Evolutionary conservation across 1,140 invertebrate species (phyloP), one percentile per base, ranked within the genome.

Genomic region (Camponotus floridanus): DNA sequence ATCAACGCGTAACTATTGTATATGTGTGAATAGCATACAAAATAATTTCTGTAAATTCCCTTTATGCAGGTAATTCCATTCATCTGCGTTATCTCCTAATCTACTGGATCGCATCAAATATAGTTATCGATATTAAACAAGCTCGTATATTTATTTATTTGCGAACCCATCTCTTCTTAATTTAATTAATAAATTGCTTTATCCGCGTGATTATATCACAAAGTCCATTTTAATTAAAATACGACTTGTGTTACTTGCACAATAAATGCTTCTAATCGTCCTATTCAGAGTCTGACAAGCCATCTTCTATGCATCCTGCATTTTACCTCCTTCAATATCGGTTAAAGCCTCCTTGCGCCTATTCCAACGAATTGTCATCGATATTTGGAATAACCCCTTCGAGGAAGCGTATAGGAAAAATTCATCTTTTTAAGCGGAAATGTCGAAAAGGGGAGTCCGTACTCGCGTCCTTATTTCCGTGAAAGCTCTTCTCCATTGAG

Each of bases 381-480:
- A 8, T 13, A 67, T 79, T 51, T 18, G 5, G 13, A 79, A 68
- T 55, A 15, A 39, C 13, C 26, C 3, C 31, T 55, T 8, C 21
- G 15, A 48, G 62, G 51, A 48, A 9, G 51, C 39, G 7, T 55
- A 45, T 2, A n/a, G 11, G 8, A 59, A 71, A 39, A 59, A 33
- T 83, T 59, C 55, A 5, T 59, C 31, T 18, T 21, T 13, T n/a
- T 13, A 51, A 7, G 42, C 55, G 55, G 31, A 61, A 74, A 74
- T 48, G 2, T 36, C 42, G 18, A 71, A n/a, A 13, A 31, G 33
- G 48, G 11, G 9, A 11, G 0, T 21, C 18, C 42, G 26, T 33
- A 31, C 33, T 45, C 55, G 59, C 45, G 48, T 68, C 18, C 39
- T 61, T 85, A n/a, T 78, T 70, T 70, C 64, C 55, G 31, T 13